Conservation (phyloP, 2,113 vertebrate genomes). For the Columba janthina region DNA sequence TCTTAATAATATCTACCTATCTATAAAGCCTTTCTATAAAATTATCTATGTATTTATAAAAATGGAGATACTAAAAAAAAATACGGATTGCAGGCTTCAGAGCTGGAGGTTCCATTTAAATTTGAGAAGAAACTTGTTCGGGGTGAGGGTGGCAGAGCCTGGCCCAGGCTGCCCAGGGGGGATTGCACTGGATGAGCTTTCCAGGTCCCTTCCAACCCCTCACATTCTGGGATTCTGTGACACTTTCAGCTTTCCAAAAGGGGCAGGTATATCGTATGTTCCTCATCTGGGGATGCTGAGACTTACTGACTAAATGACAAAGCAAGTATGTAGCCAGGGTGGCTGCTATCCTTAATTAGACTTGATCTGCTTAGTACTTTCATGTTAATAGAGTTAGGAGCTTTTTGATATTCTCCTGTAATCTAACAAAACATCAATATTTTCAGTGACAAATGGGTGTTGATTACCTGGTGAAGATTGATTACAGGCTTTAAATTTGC, state of each 20-base stretch:
- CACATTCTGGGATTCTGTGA: background rate
- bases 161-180: too few relatives aligned
- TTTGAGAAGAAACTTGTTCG: too few relatives aligned
- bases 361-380: constrained; percentile 16
- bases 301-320: constrained; percentile 1
- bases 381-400: constrained; percentile 37
- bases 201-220: too few relatives aligned
- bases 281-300: background rate
- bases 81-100: background rate
- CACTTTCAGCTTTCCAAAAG: background rate
- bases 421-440: constrained; percentile 49
- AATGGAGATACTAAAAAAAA: background rate
- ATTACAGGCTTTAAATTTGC: constrained; percentile 39
- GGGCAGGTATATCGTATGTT: background rate
- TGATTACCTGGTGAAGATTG: constrained; percentile 50
- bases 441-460: constrained; percentile 53
- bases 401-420: constrained; percentile 10
- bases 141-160: too few relatives aligned
- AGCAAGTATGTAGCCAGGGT: background rate
- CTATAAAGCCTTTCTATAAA: background rate
- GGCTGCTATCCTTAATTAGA: constrained; percentile 51
- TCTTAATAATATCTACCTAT: background rate
- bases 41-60: background rate
- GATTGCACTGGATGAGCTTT: too few relatives aligned
- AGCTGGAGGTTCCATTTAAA: too few relatives aligned